Conservation (phyloP, 2,113 vertebrate species). For the Haliaeetus leucogaster region DNA sequence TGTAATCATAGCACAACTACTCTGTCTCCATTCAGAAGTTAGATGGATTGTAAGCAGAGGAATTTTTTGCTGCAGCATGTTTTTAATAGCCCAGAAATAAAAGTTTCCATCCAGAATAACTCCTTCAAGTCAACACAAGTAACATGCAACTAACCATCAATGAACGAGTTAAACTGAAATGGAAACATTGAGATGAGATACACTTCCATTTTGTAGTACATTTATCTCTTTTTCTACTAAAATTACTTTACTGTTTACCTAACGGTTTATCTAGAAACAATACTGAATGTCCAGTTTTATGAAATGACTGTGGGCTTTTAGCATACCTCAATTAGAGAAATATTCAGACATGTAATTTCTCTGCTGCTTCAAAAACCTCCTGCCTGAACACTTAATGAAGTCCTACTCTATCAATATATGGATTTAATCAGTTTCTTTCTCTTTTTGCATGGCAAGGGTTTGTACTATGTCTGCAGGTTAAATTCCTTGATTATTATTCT, state of each 20-base stretch:
- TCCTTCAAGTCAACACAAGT: neutral
- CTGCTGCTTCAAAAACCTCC: neutral
- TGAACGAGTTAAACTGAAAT: neutral
- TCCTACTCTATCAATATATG: neutral
- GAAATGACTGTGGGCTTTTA: neutral
- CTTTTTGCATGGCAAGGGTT: neutral
- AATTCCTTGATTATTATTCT: neutral
- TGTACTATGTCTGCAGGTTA: neutral
- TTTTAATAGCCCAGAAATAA: neutral
- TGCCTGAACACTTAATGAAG: neutral
- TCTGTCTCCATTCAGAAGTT: neutral
- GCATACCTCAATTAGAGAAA: neutral
- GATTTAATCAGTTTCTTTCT: neutral
- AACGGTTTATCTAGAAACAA: neutral
- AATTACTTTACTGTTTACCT: neutral
- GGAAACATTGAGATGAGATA: neutral
- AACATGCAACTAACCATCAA: neutral
- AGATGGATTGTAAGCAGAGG: neutral
- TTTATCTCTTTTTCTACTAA: neutral
- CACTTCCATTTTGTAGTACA: neutral
- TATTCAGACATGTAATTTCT: neutral
- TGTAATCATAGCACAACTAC: neutral
- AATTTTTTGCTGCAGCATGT: neutral
- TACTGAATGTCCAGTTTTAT: neutral
- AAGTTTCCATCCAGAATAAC: neutral